phyloP scores from a whole-genome alignment of 2,113 vertebrate species.

The Planiliza haematocheilus region DNA sequence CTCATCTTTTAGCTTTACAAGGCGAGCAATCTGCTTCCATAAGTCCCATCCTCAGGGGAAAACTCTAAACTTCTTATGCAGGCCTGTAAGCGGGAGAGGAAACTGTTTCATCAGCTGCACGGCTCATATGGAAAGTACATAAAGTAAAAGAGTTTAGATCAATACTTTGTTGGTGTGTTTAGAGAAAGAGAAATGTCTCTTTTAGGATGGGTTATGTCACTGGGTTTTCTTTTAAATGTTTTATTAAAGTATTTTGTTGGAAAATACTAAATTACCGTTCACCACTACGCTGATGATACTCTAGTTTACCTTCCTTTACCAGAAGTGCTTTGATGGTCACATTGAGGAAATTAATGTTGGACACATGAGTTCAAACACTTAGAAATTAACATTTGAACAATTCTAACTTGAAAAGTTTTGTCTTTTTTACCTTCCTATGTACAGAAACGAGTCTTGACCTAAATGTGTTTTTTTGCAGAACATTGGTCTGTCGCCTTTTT shows the following conservation, averaged over 20 bases:
- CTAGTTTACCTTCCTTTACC: accelerated
- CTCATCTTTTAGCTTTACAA: conserved; percentile 2
- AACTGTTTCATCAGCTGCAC: not conserved
- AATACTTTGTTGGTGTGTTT: not conserved
- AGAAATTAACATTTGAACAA: too few relatives aligned
- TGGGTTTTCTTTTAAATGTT: not conserved
- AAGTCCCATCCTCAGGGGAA: not conserved
- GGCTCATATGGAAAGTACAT: not conserved
- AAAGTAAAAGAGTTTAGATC: not conserved
- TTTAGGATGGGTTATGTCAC: not conserved
- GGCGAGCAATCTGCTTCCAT: conserved; percentile 4
- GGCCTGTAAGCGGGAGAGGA: not conserved
- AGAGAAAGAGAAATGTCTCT: not conserved
- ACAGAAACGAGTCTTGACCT: too few relatives aligned
- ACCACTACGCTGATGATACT: not conserved
- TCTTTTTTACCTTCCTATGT: too few relatives aligned
- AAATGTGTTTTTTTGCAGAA: too few relatives aligned
- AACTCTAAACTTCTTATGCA: not conserved
- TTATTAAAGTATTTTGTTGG: too few relatives aligned
- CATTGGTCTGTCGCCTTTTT: too few relatives aligned
- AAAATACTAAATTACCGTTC: too few relatives aligned
- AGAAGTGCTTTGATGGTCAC: too few relatives aligned
- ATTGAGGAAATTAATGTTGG: too few relatives aligned
- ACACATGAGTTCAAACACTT: too few relatives aligned
- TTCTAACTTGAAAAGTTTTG: too few relatives aligned